Percentiles rank a stretch among this genome's conserved stretches.
These are phyloP conservation scores for Triplophysa dalaica DNA, from an alignment of 2,113 vertebrate species.

Conservation along the genomic window DNA sequence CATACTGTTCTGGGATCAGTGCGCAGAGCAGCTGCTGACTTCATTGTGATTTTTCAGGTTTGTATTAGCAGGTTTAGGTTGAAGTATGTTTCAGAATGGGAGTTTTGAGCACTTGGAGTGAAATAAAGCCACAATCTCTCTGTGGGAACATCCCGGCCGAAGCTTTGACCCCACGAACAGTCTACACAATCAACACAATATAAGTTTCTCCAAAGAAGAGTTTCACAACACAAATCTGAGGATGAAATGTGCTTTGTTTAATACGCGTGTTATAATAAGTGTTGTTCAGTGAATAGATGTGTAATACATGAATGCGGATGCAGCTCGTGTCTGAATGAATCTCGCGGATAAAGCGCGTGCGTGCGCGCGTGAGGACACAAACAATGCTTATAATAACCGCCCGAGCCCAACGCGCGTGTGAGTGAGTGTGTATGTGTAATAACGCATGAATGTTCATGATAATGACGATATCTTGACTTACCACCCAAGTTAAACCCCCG, in stretches of 20 bases:
- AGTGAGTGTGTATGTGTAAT: not conserved
- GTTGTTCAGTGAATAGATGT: not conserved
- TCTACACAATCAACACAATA: slow-evolving; percentile 23
- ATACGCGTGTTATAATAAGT: not conserved
- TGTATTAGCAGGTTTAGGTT: not conserved
- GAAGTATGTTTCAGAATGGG: not conserved
- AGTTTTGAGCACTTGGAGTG: not conserved
- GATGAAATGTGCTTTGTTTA: not conserved
- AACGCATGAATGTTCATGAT: not conserved
- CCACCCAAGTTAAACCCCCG: slow-evolving; percentile 81
- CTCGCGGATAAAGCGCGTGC: not conserved
- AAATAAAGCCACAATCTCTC: not conserved
- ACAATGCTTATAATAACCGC: not conserved
- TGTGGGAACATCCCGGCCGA: not conserved
- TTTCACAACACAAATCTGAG: not conserved
- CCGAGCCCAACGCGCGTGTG: too few species aligned
- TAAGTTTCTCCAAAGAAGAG: not conserved
- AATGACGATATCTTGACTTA: slow-evolving; percentile 65
- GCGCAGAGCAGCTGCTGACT: not conserved
- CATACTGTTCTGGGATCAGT: not conserved
- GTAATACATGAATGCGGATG: not conserved
- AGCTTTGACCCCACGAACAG: not conserved
- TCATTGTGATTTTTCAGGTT: too few species aligned
- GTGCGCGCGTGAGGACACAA: not conserved
- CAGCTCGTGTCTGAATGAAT: not conserved